These are phyloP conservation scores for Siniperca undulata DNA, from an alignment of 2,797 vertebrate species.

Conservation along the genomic window DNA sequence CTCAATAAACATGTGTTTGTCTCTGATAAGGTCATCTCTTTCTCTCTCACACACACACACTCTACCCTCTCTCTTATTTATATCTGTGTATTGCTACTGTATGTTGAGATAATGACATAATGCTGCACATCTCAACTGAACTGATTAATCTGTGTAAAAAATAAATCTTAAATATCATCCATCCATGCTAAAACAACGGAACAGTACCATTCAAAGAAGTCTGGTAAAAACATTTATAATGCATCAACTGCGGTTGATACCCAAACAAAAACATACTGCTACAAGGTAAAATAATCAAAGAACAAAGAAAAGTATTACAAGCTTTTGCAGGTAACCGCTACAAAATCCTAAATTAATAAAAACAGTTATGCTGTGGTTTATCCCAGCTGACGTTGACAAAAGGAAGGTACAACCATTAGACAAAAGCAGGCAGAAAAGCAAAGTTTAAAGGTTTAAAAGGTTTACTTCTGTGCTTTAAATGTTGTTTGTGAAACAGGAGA, in stretches of 20 bases:
- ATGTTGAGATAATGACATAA: neutral
- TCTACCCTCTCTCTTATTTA: neutral
- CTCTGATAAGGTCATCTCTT: conserved; percentile 65
- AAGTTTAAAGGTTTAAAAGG: neutral
- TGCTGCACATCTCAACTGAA: neutral
- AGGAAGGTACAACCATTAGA: neutral
- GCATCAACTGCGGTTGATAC: neutral
- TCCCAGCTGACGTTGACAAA: too few relatives aligned
- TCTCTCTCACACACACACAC: neutral
- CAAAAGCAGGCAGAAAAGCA: neutral
- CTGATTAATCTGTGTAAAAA: conserved; percentile 9
- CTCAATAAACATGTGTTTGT: conserved; percentile 58
- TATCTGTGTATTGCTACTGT: neutral
- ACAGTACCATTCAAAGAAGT: neutral
- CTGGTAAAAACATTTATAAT: neutral
- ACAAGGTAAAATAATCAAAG: neutral
- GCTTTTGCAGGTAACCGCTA: neutral
- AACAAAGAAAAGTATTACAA: neutral
- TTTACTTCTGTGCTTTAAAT: neutral
- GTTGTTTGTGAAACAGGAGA: neutral
- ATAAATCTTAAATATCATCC: neutral
- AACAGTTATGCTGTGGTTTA: neutral
- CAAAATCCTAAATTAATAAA: neutral
- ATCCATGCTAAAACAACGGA: neutral
- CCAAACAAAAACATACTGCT: neutral